Evolutionary conservation across 2,888 invertebrate species (phyloP).

Genomic region (Noctua pronuba): DNA sequence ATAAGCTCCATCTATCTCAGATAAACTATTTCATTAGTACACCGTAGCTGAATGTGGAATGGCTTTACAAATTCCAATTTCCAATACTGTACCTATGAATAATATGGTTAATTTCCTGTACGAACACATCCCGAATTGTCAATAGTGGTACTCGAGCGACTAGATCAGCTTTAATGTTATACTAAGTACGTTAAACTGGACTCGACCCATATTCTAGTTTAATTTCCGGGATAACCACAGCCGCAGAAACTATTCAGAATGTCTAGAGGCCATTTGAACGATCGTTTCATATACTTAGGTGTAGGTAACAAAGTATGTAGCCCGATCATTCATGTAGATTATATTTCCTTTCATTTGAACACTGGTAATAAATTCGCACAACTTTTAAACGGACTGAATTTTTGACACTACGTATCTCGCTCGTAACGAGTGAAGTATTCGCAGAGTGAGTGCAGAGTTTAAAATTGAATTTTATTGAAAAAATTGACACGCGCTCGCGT

Average conservation of each 20-base stretch:
- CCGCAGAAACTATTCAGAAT: conserved; percentile 41
- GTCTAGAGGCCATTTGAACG: conserved; percentile 17
- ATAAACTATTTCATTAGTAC: not conserved
- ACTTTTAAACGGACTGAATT: not conserved
- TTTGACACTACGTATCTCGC: not conserved
- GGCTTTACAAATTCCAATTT: conserved; percentile 14
- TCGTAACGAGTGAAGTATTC: conserved; percentile 21
- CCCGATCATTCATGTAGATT: not conserved
- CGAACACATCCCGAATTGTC: conserved; percentile 15
- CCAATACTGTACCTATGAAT: conserved; percentile 9
- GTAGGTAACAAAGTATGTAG: not conserved
- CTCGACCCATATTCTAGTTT: conserved; percentile 54
- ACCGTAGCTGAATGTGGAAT: not conserved
- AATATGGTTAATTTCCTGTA: conserved; percentile 49
- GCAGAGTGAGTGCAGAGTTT: conserved; percentile 19
- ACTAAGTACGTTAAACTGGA: conserved; percentile 27
- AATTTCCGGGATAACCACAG: conserved; percentile 49
- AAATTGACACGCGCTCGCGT: conserved; percentile 52
- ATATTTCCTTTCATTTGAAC: not conserved
- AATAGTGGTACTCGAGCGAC: conserved; percentile 11
- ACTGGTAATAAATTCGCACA: not conserved
- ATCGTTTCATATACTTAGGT: not conserved
- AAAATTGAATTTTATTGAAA: conserved; percentile 57
- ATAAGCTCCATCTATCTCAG: not conserved
- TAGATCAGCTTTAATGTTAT: conserved; percentile 25